A percentile compares a stretch with the other conserved stretches of the same genome.
These are phyloP conservation scores for Scomberomorus guttatus DNA, from an alignment of 2,797 vertebrate genomes.

Conservation along the genomic window DNA sequence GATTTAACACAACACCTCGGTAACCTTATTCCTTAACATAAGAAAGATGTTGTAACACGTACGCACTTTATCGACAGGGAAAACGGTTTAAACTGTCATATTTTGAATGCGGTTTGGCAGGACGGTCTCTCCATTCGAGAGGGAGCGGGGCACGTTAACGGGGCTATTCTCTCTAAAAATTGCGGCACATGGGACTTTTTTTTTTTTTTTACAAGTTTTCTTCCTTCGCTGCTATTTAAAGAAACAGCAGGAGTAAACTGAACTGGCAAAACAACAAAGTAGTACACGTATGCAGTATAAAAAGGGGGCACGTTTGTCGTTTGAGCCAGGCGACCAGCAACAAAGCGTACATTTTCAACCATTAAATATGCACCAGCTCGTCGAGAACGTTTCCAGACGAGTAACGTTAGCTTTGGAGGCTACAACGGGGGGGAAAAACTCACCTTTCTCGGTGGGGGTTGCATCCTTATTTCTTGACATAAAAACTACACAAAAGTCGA, in stretches of 20 bases:
- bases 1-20: constrained; percentile 16
- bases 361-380: constrained; percentile 75
- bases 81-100: accelerated
- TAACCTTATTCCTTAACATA: not conserved
- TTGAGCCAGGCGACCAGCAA: constrained; percentile 48
- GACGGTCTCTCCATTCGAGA: constrained; percentile 14
- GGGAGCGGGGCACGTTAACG: constrained; percentile 46
- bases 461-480: constrained; percentile 88
- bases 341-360: constrained; percentile 70
- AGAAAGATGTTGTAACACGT: not conserved
- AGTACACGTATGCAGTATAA: not conserved
- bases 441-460: constrained; percentile 97
- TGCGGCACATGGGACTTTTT: constrained; percentile 48
- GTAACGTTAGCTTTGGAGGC: constrained; percentile 69
- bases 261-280: not conserved
- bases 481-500: constrained; percentile 55
- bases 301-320: not conserved
- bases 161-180: constrained; percentile 52
- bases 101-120: not conserved
- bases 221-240: constrained; percentile 1
- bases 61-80: accelerated
- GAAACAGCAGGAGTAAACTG: not conserved
- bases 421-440: constrained; percentile 73
- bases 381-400: constrained; percentile 56
- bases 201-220: constrained; percentile 19